phyloP scores from a whole-genome alignment of 2,888 invertebrate genomes.

The Steinernema hermaphroditum region DNA sequence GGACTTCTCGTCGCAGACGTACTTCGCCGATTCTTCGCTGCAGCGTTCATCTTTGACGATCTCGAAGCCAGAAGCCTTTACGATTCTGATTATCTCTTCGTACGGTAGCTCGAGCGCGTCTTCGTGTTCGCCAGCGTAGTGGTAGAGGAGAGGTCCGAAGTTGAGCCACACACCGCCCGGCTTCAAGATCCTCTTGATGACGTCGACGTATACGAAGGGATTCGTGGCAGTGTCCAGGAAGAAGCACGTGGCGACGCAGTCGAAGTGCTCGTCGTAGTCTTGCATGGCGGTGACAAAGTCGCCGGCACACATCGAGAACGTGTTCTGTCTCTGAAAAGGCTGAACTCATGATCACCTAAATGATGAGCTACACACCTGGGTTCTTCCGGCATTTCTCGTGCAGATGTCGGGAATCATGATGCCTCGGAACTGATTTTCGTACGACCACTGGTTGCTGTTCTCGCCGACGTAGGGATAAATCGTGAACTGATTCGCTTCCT shows the following conservation, averaged over 20 bases:
- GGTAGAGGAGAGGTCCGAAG: conserved; percentile 80
- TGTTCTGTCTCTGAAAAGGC: conserved; percentile 40
- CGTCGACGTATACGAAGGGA: conserved; percentile 84
- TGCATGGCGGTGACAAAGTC: conserved; percentile 84
- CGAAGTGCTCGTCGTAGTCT: conserved; percentile 75
- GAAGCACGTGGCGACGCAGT: conserved; percentile 92
- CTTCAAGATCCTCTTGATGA: conserved; percentile 82
- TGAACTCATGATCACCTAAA: neutral
- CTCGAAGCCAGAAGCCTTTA: conserved; percentile 34
- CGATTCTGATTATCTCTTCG: conserved; percentile 38
- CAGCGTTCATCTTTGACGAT: conserved; percentile 33
- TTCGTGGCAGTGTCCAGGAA: conserved; percentile 98
- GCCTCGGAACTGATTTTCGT: conserved; percentile 79
- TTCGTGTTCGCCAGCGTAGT: conserved; percentile 69
- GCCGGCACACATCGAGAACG: conserved; percentile 94
- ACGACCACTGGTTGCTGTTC: conserved; percentile 83
- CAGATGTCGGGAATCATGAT: conserved; percentile 76
- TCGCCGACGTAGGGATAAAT: conserved; percentile 95
- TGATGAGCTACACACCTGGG: neutral
- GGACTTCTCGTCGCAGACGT: conserved; percentile 41
- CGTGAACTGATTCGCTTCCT: conserved; percentile 73
- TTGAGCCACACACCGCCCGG: conserved; percentile 74
- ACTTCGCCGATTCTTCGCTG: conserved; percentile 20
- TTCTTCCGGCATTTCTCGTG: neutral
- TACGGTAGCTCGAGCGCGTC: conserved; percentile 50